Evolutionary conservation across 2,888 invertebrate genomes (phyloP).

Genomic region (Oligia fasciuncula): DNA sequence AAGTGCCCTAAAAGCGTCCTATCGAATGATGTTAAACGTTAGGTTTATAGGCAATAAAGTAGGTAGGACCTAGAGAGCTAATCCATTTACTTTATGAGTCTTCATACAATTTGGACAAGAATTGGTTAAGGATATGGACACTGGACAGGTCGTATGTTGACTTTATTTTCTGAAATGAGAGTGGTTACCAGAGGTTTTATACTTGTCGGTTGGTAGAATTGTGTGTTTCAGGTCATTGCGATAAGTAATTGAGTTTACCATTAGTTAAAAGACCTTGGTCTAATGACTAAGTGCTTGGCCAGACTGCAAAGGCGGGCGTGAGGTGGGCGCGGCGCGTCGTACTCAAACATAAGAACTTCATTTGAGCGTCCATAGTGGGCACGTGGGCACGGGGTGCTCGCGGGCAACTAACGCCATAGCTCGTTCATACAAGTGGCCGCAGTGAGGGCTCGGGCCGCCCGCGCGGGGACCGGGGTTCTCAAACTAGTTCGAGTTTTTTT

Average conservation of each 20-base stretch:
- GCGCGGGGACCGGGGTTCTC: no score
- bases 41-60: slow-evolving; percentile 56
- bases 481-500: no score
- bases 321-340: no score
- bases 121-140: slow-evolving; percentile 20
- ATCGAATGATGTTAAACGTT: slow-evolving; percentile 49
- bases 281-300: neutral
- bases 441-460: no score
- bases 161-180: slow-evolving; percentile 16
- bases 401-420: no score
- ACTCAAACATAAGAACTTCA: no score
- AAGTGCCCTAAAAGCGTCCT: slow-evolving; percentile 20
- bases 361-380: no score
- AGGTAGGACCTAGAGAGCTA: slow-evolving; percentile 29
- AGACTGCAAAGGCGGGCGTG: no score
- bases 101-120: slow-evolving; percentile 37
- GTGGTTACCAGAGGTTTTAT: slow-evolving; percentile 4
- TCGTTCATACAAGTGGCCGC: no score
- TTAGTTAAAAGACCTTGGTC: neutral
- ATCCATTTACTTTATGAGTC: slow-evolving; percentile 53
- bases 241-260: neutral
- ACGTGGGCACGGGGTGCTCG: no score
- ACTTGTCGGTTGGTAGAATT: neutral
- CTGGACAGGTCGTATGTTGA: slow-evolving; percentile 1
- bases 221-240: neutral